Evolutionary conservation across 2,797 vertebrate genomes (phyloP).

Genomic region (Corythornis leucogaster): DNA sequence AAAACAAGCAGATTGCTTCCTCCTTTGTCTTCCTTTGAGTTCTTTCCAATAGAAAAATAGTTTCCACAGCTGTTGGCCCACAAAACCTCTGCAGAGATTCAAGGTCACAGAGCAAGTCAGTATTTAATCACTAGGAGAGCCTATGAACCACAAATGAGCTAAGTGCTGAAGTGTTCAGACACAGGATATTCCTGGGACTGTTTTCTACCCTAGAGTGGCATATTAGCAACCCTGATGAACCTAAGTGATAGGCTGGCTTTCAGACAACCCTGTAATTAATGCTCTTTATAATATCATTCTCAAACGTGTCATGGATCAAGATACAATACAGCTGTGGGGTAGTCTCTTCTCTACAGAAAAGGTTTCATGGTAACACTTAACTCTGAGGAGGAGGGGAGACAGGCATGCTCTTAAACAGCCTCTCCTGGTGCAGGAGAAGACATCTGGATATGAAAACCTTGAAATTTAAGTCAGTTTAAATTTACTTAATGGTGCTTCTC

Average conservation of each 20-base stretch:
- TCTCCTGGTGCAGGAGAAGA: neutral
- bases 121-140: conserved; percentile 25
- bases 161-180: neutral
- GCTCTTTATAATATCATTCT: neutral
- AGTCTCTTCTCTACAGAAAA: neutral
- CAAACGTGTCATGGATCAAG: neutral
- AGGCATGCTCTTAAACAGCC: neutral
- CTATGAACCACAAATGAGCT: neutral
- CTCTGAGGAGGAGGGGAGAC: neutral
- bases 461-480: neutral
- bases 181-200: neutral
- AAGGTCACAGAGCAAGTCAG: conserved; percentile 16
- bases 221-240: neutral
- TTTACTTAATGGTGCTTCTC: neutral
- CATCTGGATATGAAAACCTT: neutral
- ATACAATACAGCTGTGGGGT: neutral
- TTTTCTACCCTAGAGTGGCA: neutral
- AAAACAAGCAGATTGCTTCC: conserved; percentile 21
- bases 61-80: conserved; percentile 32
- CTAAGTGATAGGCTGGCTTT: neutral
- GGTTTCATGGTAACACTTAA: neutral
- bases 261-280: neutral
- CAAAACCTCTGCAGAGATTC: conserved; percentile 4
- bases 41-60: conserved; percentile 29
- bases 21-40: neutral